Conservation (phyloP, 2,797 vertebrate species). For the Myotis pilosus region DNA sequence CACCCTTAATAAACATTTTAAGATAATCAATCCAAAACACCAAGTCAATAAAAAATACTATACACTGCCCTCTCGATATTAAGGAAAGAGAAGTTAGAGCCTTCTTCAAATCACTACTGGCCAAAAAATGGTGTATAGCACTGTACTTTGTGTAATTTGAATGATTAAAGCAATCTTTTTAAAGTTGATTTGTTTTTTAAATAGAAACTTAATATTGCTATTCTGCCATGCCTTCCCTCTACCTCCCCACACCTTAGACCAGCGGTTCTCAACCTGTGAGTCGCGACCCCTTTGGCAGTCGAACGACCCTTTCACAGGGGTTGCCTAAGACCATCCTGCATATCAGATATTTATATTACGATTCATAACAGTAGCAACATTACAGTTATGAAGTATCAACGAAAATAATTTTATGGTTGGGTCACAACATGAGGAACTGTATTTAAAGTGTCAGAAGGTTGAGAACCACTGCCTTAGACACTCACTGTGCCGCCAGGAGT, state of each 20-base stretch:
- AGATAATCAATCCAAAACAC: neutral
- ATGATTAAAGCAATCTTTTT: neutral
- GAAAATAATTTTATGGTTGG: no score
- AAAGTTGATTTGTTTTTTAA: constrained; percentile 21
- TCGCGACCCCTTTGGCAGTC: no score
- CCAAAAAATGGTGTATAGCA: neutral
- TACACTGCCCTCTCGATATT: neutral
- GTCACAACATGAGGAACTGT: no score
- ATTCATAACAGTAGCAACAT: no score
- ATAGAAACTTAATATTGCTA: neutral
- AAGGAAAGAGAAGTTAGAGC: constrained; percentile 12
- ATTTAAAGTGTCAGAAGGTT: no score
- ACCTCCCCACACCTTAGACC: neutral
- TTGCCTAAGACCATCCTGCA: no score
- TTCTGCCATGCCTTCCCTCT: neutral
- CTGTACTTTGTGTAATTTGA: constrained; percentile 1
- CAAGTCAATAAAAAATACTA: neutral
- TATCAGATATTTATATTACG: no score
- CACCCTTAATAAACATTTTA: neutral
- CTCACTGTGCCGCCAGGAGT: neutral
- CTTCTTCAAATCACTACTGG: neutral
- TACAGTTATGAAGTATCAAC: no score
- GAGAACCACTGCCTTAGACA: neutral
- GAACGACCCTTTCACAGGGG: no score
- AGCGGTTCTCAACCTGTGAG: no score